phyloP scores from a whole-genome alignment of 92 coral and sea anemone genomes.

The Epizoanthus fatuus region DNA sequence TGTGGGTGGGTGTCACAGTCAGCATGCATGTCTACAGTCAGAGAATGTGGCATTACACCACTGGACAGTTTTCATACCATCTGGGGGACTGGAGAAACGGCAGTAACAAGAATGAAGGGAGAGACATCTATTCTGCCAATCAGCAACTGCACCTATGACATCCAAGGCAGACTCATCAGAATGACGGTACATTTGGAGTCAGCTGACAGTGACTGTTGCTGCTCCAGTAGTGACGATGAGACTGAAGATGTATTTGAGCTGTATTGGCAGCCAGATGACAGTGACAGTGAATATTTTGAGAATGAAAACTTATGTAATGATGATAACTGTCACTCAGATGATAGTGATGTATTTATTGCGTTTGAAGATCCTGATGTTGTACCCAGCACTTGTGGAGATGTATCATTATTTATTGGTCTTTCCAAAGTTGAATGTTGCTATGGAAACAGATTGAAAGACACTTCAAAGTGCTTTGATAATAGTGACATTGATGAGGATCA shows the following conservation, averaged over 20 bases:
- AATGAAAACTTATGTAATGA: neutral
- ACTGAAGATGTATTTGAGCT: conserved; percentile 46
- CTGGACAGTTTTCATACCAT: neutral
- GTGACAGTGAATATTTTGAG: neutral
- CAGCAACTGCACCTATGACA: conserved; percentile 26
- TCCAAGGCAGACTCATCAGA: conserved; percentile 8
- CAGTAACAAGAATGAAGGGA: no score
- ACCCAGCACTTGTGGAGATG: neutral
- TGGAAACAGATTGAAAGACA: neutral
- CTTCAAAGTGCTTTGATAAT: neutral
- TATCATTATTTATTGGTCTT: neutral
- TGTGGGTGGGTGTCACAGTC: neutral
- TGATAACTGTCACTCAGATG: conserved; percentile 25
- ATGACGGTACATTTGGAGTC: conserved; percentile 29
- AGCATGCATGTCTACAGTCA: neutral
- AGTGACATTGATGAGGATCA: neutral
- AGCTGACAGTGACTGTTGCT: neutral
- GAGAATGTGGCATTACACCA: neutral
- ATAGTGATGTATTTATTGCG: conserved; percentile 28
- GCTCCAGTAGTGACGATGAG: conserved; percentile 16
- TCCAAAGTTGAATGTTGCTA: neutral
- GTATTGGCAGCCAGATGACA: conserved; percentile 25
- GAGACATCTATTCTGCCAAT: neutral
- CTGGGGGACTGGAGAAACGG: neutral
- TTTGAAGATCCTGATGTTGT: conserved; percentile 10